Evolutionary conservation across 1,140 invertebrate species (phyloP), one percentile per base, ranked within the genome.

Genomic region (Homalodisca vitripennis): DNA sequence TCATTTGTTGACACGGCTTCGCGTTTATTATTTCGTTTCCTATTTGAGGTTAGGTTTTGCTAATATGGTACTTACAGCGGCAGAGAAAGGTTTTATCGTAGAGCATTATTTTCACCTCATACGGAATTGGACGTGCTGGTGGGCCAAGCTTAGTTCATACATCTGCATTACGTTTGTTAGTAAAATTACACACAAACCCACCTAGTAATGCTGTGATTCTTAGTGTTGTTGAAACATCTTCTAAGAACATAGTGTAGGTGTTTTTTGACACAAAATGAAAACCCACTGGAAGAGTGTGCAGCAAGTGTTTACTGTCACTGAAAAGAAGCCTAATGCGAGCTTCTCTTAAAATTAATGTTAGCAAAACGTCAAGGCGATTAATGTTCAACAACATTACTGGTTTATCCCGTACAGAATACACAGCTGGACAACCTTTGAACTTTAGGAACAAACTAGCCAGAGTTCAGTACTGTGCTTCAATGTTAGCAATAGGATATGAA

Each of bases 381-480:
- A 41, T 41, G 6, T 41, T 41, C 34, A 41, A 17, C 6, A 41
- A 41, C 34, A 41, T 41, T 41, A 17, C 6, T 41, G 34, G 34
- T 41, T 41, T 41, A 10, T 6, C 34, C 17, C n/a, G n/a, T 41
- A 41, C 34, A 41, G 17, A 17, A 41, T 41, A 41, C 34, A 41
- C n/a, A 41, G 17, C 34, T 41, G 34, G 34, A 41, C 34, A 41
- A 41, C 34, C 34, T 41, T 41, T 41, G 34, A 41, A 41, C 34
- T 17, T 6, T 41, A 41, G 34, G 34, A 17, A 41, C 48, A 53
- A n/a, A n/a, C 6, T 20, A n/a, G 12, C 22, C 48, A 53, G 48
- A 53, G 48, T 53, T 53, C 48, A 53, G 48, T 53, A 53, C 48
- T 53, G 48, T 53, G 48, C 48, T 53, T 53, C 48, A 53, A 53